Base-by-base conservation (phyloP, 2,113 vertebrate genomes). In the Nymphicus hollandicus region DNA sequence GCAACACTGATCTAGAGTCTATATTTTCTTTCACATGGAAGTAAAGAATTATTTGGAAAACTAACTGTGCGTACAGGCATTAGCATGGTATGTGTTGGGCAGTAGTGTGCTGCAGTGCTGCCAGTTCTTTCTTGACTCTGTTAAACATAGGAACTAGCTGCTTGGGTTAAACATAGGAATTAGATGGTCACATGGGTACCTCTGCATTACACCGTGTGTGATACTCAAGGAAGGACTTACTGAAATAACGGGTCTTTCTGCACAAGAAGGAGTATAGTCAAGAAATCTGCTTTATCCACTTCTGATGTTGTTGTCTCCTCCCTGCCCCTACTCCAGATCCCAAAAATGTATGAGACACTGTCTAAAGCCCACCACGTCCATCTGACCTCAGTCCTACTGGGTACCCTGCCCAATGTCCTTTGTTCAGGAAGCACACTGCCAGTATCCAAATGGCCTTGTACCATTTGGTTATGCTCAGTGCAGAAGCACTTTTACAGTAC, bases 31-130 rank as follows among this genome's bases (percentile, higher is more conserved):
- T 68, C 18, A 66, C 5, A 4, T 41, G 29, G 44, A 66, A 41
- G 43, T 52, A 53, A 55, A 53, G 60, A 61, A 37, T 29, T 39
- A 73, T 52, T 79, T 66, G 31, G 27, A 49, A 73, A 47, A 23
- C 22, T 61, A 4, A 44, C 52, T 28, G 39, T 28, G 46, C 1
- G 0, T 65, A 12, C 12, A 11, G 50, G 37, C 20, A 17, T 16
- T 33, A 29, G 33, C 37, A 19, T 28, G 39, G 13, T 24, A 2
- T 27, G 29, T 55, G 22, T 68, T 53, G 35, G 17, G n/a, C 1
- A 1, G 35, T 24, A 22, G 55, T 18, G 52, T 0, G 3, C 35
- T 56, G 76, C 49, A 17, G 8, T 17, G 2, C 55, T 61, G 47
- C 47, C 49, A 50, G 15, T 27, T 78, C 50, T 46, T 77, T 65